These are phyloP conservation scores for Lasiurus cinereus DNA, from an alignment of 2,113 vertebrate species.

Conservation along the genomic window DNA sequence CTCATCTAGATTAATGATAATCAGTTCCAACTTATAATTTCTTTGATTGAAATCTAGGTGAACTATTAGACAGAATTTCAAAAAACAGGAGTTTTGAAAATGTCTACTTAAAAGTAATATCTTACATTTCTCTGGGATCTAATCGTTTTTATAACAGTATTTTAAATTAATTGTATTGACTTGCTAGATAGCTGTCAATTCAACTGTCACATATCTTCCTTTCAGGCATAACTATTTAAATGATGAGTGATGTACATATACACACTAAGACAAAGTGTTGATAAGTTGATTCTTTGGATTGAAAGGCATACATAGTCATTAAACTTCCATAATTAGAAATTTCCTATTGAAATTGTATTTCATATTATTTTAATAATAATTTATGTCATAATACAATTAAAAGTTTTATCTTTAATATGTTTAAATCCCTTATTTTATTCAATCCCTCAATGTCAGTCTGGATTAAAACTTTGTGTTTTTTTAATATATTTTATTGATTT, in stretches of 20 bases:
- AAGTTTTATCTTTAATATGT: background rate
- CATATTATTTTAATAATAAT: constrained; percentile 49
- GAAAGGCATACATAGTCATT: constrained; percentile 53
- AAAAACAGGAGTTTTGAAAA: background rate
- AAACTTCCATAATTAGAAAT: constrained; percentile 44
- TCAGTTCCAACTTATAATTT: background rate
- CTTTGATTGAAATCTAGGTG: background rate
- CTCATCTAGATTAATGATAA: background rate
- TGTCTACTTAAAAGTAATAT: background rate
- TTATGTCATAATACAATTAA: constrained; percentile 49
- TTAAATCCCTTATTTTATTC: constrained; percentile 41
- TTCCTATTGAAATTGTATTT: constrained; percentile 35
- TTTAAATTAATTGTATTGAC: constrained; percentile 35
- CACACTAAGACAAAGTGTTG: constrained; percentile 68
- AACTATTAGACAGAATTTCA: background rate
- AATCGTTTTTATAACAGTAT: background rate
- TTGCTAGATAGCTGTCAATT: constrained; percentile 32
- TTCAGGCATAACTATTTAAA: constrained; percentile 54
- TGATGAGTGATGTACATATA: constrained; percentile 60
- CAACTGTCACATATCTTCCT: constrained; percentile 19
- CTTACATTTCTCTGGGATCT: background rate
- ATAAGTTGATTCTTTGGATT: constrained; percentile 58
- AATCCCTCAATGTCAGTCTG: background rate
- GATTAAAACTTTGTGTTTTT: background rate
- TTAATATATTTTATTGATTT: background rate